phyloP scores from a whole-genome alignment of 2,888 invertebrate genomes.

The Phanerotoma sp. region DNA sequence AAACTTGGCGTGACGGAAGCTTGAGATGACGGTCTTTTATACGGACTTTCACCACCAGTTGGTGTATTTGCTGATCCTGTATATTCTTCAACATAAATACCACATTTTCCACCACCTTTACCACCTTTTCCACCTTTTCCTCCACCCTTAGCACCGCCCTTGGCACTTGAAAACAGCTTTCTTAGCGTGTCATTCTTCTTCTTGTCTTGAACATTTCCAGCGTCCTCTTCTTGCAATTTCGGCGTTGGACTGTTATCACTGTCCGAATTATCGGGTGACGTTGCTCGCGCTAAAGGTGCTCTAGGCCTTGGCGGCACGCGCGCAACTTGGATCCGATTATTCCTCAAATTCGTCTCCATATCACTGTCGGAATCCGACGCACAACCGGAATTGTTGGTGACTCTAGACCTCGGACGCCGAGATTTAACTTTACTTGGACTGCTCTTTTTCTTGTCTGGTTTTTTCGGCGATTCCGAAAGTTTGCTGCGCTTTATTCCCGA shows the following conservation, averaged over 20 bases:
- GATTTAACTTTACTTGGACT: conserved; percentile 54
- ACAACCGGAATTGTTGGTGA: conserved; percentile 43
- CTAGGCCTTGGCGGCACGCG: conserved; percentile 48
- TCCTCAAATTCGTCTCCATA: conserved; percentile 44
- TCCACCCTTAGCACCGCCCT: conserved; percentile 59
- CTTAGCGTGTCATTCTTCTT: conserved; percentile 71
- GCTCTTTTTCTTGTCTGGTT: conserved; percentile 50
- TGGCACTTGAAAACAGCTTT: conserved; percentile 65
- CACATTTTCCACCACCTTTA: conserved; percentile 70
- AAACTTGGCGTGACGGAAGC: conserved; percentile 36
- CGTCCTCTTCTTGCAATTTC: conserved; percentile 57
- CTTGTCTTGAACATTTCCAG: conserved; percentile 66
- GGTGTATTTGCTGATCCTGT: conserved; percentile 51
- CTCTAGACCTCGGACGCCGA: conserved; percentile 47
- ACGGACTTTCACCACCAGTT: conserved; percentile 57
- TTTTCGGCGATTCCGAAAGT: conserved; percentile 45
- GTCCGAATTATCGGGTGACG: conserved; percentile 55
- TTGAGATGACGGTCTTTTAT: conserved; percentile 49
- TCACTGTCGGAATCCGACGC: conserved; percentile 52
- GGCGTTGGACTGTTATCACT: conserved; percentile 54
- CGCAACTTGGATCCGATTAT: conserved; percentile 44
- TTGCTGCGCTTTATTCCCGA: conserved; percentile 48
- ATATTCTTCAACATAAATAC: conserved; percentile 56
- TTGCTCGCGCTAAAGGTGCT: conserved; percentile 48
- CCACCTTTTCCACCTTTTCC: conserved; percentile 63